phyloP scores from a whole-genome alignment of 2,888 invertebrate genomes.

The Mythimna vitellina region DNA sequence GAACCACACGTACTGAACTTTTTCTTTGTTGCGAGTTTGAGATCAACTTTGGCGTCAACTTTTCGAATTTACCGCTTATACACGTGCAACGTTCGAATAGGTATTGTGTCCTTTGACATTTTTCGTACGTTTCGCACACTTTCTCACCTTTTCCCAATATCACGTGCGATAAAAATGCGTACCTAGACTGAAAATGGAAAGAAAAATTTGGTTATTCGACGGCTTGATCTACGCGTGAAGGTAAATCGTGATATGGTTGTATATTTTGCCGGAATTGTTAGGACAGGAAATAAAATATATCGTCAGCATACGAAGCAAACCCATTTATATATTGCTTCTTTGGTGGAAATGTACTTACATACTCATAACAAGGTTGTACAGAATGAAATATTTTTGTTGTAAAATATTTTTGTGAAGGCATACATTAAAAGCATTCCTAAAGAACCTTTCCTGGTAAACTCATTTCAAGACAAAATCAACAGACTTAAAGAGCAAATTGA shows the following conservation, averaged over 20 bases:
- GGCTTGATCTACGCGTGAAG: constrained; percentile 57
- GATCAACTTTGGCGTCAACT: constrained; percentile 48
- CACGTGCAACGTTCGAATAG: constrained; percentile 46
- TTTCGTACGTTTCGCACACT: constrained; percentile 30
- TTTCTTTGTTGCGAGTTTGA: constrained; percentile 43
- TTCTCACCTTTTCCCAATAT: constrained; percentile 42
- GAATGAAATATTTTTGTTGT: not conserved
- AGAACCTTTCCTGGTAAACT: not conserved
- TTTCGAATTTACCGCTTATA: constrained; percentile 55
- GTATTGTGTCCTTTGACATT: constrained; percentile 45
- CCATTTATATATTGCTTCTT: constrained; percentile 19
- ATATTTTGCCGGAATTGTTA: constrained; percentile 58
- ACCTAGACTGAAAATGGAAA: constrained; percentile 55
- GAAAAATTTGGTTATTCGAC: constrained; percentile 44
- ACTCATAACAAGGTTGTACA: not conserved
- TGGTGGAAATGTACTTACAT: constrained; percentile 9
- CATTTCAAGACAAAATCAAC: not conserved
- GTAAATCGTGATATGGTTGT: constrained; percentile 66
- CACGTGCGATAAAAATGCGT: constrained; percentile 62
- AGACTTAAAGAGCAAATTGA: not conserved
- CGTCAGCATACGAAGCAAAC: constrained; percentile 40
- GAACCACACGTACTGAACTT: constrained; percentile 55
- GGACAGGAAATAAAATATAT: constrained; percentile 58
- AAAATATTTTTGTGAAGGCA: not conserved
- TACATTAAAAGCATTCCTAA: not conserved